These are phyloP conservation scores for Galerucella calmariensis DNA, from an alignment of 2,888 invertebrate species.

Conservation along the genomic window DNA sequence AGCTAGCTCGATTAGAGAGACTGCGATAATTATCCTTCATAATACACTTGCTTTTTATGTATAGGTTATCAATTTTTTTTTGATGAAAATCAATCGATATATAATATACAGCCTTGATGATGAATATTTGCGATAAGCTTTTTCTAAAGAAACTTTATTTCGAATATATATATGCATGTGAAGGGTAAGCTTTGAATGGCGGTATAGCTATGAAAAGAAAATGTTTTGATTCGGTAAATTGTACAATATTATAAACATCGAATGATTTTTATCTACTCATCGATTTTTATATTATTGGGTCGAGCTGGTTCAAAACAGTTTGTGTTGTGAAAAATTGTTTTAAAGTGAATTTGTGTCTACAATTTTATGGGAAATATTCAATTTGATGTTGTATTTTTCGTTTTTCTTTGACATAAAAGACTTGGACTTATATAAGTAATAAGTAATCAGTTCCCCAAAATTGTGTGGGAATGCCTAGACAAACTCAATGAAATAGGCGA, in stretches of 20 bases:
- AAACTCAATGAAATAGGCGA: too few relatives aligned
- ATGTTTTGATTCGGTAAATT: slow-evolving; percentile 18
- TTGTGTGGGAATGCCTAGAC: too few relatives aligned
- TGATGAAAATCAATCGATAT: slow-evolving; percentile 16
- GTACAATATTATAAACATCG: not conserved
- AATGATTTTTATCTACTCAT: not conserved
- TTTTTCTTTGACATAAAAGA: too few relatives aligned
- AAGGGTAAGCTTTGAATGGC: slow-evolving; percentile 16
- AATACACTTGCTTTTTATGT: slow-evolving; percentile 3
- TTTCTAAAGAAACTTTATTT: slow-evolving; percentile 27
- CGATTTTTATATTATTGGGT: not conserved
- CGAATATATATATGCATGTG: not conserved
- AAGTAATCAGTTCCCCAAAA: too few relatives aligned
- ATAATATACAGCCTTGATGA: slow-evolving; percentile 18
- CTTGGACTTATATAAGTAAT: too few relatives aligned
- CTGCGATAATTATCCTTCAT: slow-evolving; percentile 10
- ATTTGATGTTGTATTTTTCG: too few relatives aligned
- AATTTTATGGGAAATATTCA: too few relatives aligned
- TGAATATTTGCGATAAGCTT: slow-evolving; percentile 30
- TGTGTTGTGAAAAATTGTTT: not conserved
- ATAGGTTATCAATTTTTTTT: slow-evolving; percentile 16
- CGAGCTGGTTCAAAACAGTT: not conserved
- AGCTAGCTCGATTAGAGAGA: slow-evolving; percentile 2
- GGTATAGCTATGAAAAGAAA: slow-evolving; percentile 12
- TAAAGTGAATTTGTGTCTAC: not conserved